phyloP scores from a whole-genome alignment of 2,888 invertebrate genomes.

The Pachymerium ferrugineum region DNA sequence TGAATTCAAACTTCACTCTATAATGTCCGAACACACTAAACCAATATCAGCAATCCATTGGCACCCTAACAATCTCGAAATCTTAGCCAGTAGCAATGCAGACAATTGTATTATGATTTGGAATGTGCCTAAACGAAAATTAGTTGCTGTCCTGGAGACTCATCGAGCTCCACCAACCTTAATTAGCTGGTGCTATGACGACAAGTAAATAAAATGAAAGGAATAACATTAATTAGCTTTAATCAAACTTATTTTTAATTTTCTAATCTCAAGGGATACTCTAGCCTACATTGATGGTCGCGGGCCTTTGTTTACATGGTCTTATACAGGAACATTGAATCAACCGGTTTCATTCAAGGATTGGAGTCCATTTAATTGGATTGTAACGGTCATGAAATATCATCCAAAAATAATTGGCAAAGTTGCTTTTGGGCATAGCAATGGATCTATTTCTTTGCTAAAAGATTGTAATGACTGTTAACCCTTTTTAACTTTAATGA shows the following conservation, averaged over 20 bases:
- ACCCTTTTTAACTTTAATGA: background rate
- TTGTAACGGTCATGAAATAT: constrained; percentile 41
- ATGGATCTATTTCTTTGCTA: constrained; percentile 43
- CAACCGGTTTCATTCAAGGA: constrained; percentile 38
- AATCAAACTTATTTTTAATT: background rate
- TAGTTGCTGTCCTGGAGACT: constrained; percentile 43
- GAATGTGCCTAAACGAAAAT: constrained; percentile 45
- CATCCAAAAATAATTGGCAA: constrained; percentile 43
- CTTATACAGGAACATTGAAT: constrained; percentile 36
- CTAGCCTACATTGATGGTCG: constrained; percentile 40
- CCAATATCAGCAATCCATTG: constrained; percentile 48
- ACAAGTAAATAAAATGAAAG: constrained; percentile 37
- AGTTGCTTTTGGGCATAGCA: constrained; percentile 46
- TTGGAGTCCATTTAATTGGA: constrained; percentile 37
- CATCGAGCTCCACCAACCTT: constrained; percentile 41
- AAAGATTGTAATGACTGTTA: background rate
- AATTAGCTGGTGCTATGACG: constrained; percentile 46
- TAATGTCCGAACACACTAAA: constrained; percentile 50
- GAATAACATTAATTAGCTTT: background rate
- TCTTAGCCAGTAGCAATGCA: constrained; percentile 45
- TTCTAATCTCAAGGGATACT: background rate
- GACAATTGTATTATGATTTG: constrained; percentile 47
- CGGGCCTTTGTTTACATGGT: constrained; percentile 47
- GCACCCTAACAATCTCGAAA: constrained; percentile 45
- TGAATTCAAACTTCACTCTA: constrained; percentile 47